phyloP scores from a whole-genome alignment of 2,888 invertebrate species.

The Chrysolina haemoptera region DNA sequence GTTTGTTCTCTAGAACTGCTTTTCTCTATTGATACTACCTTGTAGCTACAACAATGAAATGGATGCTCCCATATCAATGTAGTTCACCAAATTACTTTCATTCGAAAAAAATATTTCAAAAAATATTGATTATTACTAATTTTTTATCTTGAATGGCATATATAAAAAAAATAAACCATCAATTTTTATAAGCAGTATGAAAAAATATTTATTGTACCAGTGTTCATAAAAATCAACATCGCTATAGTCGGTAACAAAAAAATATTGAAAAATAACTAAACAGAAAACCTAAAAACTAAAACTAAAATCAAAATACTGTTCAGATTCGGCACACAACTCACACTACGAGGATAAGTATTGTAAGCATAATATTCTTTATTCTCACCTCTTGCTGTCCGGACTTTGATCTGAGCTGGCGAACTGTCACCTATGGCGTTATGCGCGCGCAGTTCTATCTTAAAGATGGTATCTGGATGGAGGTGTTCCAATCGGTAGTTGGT shows the following conservation, averaged over 20 bases:
- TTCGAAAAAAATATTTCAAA: too few species aligned
- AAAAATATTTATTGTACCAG: conserved; percentile 19
- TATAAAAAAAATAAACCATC: too few species aligned
- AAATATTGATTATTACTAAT: too few species aligned
- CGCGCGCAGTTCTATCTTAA: conserved; percentile 87
- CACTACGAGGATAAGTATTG: conserved; percentile 42
- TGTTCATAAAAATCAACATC: conserved; percentile 34
- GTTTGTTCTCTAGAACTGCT: too few species aligned
- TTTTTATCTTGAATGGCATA: too few species aligned
- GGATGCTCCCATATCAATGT: too few species aligned
- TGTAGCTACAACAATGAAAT: too few species aligned
- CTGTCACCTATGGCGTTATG: conserved; percentile 90
- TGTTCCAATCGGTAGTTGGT: conserved; percentile 79
- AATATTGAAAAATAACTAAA: conserved; percentile 35
- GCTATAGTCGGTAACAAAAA: background rate
- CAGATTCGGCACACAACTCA: conserved; percentile 36
- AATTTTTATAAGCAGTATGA: too few species aligned
- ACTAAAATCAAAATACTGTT: conserved; percentile 40
- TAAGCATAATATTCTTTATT: conserved; percentile 59
- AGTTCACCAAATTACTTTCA: too few species aligned
- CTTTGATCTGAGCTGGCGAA: conserved; percentile 81
- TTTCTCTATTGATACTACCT: too few species aligned
- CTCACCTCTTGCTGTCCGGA: conserved; percentile 93
- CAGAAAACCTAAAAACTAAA: conserved; percentile 49
- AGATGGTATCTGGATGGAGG: conserved; percentile 84